Evolutionary conservation across 2,113 vertebrate genomes (phyloP).

Genomic region (Herpetotheres cachinnans): DNA sequence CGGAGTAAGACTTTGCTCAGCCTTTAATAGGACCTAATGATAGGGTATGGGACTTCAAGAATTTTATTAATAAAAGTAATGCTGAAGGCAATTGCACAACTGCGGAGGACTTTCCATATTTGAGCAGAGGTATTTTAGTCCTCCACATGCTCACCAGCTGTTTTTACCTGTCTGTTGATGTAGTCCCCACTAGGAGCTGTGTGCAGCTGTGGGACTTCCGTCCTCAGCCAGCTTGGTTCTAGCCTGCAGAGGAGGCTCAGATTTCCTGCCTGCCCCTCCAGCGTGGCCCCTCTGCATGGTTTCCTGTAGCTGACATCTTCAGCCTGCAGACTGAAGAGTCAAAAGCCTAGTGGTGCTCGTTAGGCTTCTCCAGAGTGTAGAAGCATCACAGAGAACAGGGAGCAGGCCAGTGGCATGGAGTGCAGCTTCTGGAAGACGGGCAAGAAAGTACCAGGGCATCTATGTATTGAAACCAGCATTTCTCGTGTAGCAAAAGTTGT

Average conservation of each 20-base stretch:
- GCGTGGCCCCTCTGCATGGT: slow-evolving; percentile 15
- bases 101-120: not conserved
- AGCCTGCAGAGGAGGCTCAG: not conserved
- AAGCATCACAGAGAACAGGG: not conserved
- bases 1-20: not conserved
- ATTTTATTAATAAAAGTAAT: not conserved
- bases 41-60: not conserved
- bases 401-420: not conserved
- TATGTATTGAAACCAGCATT: not conserved
- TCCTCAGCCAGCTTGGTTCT: not conserved
- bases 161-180: not conserved
- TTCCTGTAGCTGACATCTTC: slow-evolving; percentile 44
- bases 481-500: not conserved
- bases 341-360: not conserved
- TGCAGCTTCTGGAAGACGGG: not conserved
- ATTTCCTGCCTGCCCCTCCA: slow-evolving; percentile 51
- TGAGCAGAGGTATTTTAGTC: not conserved
- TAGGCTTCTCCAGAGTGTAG: accelerated
- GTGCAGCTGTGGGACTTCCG: slow-evolving; percentile 23
- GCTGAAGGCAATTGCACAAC: not conserved
- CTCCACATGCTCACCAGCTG: slow-evolving; percentile 25
- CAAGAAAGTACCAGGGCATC: not conserved
- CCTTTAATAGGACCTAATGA: slow-evolving; percentile 40
- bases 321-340: not conserved
- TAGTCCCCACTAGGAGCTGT: not conserved